These are phyloP conservation scores for Hydrotaea diabolus DNA, from an alignment of 2,888 invertebrate species.

Conservation along the genomic window DNA sequence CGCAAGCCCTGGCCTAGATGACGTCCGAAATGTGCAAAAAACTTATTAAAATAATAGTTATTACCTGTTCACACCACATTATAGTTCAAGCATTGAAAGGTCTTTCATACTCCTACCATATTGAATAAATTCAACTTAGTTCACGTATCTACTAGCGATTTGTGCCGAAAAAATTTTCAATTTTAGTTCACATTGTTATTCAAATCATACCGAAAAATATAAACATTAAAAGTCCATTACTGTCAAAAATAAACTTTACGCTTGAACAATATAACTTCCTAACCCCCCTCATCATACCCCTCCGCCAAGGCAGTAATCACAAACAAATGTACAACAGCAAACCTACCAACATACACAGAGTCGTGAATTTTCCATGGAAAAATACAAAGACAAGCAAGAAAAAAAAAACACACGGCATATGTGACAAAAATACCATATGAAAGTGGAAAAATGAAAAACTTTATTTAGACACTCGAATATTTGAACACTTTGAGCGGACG, in stretches of 20 bases:
- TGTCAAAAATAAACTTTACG: conserved; percentile 52
- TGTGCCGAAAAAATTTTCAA: background rate
- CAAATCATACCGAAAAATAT: conserved; percentile 56
- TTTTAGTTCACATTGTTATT: conserved; percentile 53
- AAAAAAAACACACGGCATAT: conserved; percentile 55
- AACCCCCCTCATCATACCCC: no score
- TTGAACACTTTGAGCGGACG: conserved; percentile 34
- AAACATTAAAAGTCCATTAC: conserved; percentile 67
- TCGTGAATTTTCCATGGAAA: conserved; percentile 12
- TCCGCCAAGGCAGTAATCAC: no score
- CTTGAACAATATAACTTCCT: conserved; percentile 15
- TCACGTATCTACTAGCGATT: background rate
- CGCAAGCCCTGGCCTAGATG: no score
- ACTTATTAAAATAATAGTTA: no score
- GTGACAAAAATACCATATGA: conserved; percentile 64
- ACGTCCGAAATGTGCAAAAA: no score
- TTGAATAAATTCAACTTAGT: background rate
- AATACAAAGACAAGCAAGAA: no score
- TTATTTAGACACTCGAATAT: conserved; percentile 25
- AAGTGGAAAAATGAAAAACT: conserved; percentile 52
- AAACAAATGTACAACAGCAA: conserved; percentile 12
- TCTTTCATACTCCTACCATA: background rate
- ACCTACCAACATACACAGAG: background rate
- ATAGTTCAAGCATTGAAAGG: no score
- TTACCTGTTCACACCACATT: no score